These are phyloP conservation scores for Gryllus bimaculatus DNA, from an alignment of 1,140 invertebrate genomes.

Conservation along the genomic window DNA sequence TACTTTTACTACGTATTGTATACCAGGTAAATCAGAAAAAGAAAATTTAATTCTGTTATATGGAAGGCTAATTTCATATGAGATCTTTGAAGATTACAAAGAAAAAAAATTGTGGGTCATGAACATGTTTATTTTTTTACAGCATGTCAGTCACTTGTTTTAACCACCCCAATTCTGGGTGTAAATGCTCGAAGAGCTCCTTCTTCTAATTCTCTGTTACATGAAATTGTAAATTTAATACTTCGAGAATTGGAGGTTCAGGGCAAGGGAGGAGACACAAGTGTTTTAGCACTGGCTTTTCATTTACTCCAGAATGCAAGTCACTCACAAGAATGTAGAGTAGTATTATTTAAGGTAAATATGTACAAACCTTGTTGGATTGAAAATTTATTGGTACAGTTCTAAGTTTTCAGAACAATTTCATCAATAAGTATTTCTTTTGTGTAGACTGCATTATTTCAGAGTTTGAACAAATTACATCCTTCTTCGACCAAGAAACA, in stretches of 20 bases:
- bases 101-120: not conserved
- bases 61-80: too few species aligned
- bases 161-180: conserved; percentile 42
- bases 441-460: conserved; percentile 33
- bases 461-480: conserved; percentile 34
- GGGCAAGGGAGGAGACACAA: conserved; percentile 34
- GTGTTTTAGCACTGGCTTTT: conserved; percentile 37
- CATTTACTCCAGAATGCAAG: conserved; percentile 40
- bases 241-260: conserved; percentile 40
- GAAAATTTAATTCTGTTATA: conserved; percentile 3
- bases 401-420: not conserved
- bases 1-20: conserved; percentile 42
- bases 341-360: conserved; percentile 41
- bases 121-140: conserved; percentile 19
- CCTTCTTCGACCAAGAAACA: conserved; percentile 35
- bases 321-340: conserved; percentile 40
- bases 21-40: conserved; percentile 32
- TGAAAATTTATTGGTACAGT: not conserved
- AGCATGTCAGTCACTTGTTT: conserved; percentile 40
- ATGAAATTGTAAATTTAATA: conserved; percentile 37
- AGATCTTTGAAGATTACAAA: not conserved
- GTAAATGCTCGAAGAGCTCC: conserved; percentile 41
- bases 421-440: too few species aligned
- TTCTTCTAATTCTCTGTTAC: conserved; percentile 39
- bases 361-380: not conserved